Conservation (phyloP, 1,140 invertebrate genomes). For the Brachionus angularis region DNA sequence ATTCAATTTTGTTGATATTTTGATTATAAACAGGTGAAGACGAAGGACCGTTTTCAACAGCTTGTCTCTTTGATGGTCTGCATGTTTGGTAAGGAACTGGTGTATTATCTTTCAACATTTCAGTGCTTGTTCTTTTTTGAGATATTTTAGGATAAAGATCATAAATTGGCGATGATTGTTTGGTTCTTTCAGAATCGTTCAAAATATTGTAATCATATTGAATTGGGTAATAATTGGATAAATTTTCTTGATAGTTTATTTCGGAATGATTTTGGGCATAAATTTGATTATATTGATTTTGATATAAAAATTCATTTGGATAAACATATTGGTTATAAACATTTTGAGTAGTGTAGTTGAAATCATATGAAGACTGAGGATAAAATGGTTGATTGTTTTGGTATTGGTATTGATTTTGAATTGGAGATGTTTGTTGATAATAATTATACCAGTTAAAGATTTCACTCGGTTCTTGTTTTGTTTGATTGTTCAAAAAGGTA, state of each 20-base stretch:
- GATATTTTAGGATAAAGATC: not conserved
- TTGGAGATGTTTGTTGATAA: not conserved
- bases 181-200: not conserved
- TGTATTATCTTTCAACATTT: too few species aligned
- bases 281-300: not conserved
- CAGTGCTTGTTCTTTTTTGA: not conserved
- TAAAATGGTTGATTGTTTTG: constrained; percentile 1
- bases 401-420: not conserved
- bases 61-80: constrained; percentile 4
- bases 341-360: not conserved
- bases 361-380: not conserved
- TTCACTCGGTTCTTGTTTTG: too few species aligned
- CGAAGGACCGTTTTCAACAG: not conserved
- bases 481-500: too few species aligned
- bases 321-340: too few species aligned
- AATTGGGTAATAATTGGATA: constrained; percentile 1
- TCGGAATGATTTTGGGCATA: not conserved
- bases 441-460: not conserved
- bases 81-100: too few species aligned
- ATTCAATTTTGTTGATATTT: not conserved
- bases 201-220: constrained; percentile 8
- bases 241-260: constrained; percentile 4
- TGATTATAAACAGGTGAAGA: not conserved
- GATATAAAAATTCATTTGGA: not conserved
- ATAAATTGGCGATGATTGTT: constrained; percentile 25